Evolutionary conservation across 2,888 invertebrate species (phyloP).

Genomic region (Bhutanitis thaidina): DNA sequence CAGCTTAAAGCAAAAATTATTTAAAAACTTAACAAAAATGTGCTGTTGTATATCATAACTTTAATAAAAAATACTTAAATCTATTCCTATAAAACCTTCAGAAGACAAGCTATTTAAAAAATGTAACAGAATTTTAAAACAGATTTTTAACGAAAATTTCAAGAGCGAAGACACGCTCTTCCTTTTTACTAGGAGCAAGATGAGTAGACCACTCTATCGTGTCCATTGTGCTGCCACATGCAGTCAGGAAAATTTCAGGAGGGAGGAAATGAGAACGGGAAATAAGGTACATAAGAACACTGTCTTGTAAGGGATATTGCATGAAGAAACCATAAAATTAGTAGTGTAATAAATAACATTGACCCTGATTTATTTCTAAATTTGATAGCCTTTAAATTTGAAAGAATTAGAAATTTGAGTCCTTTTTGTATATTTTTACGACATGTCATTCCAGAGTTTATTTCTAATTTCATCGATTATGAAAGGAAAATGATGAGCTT

Average conservation of each 20-base stretch:
- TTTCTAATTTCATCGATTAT: too few relatives aligned
- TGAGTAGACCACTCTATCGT: conserved; percentile 8
- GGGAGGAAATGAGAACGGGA: conserved; percentile 12
- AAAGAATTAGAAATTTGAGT: too few relatives aligned
- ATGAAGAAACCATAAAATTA: neutral
- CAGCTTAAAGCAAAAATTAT: too few relatives aligned
- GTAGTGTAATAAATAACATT: neutral
- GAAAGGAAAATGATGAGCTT: too few relatives aligned
- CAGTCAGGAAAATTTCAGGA: conserved; percentile 12
- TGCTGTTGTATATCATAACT: too few relatives aligned
- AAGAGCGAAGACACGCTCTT: conserved; percentile 3
- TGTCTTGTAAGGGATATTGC: conserved; percentile 10
- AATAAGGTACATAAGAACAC: conserved; percentile 4
- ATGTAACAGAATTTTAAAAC: neutral
- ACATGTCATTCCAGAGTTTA: too few relatives aligned
- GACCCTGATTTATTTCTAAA: too few relatives aligned
- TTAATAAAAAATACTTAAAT: too few relatives aligned
- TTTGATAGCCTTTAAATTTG: too few relatives aligned
- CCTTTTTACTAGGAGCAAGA: neutral
- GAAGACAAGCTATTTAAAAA: neutral
- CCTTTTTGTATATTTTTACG: too few relatives aligned
- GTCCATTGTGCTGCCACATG: conserved; percentile 13
- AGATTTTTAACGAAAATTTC: conserved; percentile 1
- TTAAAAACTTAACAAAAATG: too few relatives aligned
- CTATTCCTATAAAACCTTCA: too few relatives aligned